These are phyloP conservation scores for Tetramorium parvispinum DNA, from an alignment of 1,140 invertebrate genomes.

Conservation along the genomic window DNA sequence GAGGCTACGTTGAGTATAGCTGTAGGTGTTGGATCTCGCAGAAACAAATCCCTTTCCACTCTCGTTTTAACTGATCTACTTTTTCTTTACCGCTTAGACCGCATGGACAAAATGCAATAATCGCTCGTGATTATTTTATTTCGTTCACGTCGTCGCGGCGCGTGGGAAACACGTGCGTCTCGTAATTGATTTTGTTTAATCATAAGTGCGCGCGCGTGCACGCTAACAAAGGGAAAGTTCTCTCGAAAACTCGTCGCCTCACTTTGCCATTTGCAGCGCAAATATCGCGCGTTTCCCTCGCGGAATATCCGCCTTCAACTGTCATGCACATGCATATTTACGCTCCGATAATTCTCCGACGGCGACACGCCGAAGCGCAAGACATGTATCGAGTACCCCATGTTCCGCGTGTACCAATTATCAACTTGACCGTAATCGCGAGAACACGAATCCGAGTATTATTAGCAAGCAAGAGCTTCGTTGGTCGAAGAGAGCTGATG, in stretches of 20 bases:
- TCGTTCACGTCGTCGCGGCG: background rate
- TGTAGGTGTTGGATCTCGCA: background rate
- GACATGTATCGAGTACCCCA: slow-evolving; percentile 22
- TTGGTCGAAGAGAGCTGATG: background rate
- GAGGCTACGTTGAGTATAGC: background rate
- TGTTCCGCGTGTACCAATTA: slow-evolving; percentile 30
- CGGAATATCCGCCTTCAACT: slow-evolving; percentile 38
- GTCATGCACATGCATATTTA: slow-evolving; percentile 48
- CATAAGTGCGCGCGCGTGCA: too few species aligned
- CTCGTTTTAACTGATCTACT: background rate
- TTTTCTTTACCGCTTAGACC: slow-evolving; percentile 1
- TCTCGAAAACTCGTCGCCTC: slow-evolving; percentile 16
- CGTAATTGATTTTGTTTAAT: slow-evolving; percentile 43
- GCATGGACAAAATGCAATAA: background rate
- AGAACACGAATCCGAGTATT: slow-evolving; percentile 18
- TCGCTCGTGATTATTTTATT: slow-evolving; percentile 1
- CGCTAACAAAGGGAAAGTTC: slow-evolving; percentile 31
- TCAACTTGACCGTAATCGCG: slow-evolving; percentile 39
- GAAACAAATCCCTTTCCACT: background rate
- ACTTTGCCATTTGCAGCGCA: slow-evolving; percentile 46
- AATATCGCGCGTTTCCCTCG: slow-evolving; percentile 5
- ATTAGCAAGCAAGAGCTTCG: slow-evolving; percentile 25
- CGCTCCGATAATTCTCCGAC: slow-evolving; percentile 40
- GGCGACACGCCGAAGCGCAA: background rate
- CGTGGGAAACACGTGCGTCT: background rate